phyloP scores from a whole-genome alignment of 2,888 invertebrate genomes.

The Trypoxylon attenuatum region DNA sequence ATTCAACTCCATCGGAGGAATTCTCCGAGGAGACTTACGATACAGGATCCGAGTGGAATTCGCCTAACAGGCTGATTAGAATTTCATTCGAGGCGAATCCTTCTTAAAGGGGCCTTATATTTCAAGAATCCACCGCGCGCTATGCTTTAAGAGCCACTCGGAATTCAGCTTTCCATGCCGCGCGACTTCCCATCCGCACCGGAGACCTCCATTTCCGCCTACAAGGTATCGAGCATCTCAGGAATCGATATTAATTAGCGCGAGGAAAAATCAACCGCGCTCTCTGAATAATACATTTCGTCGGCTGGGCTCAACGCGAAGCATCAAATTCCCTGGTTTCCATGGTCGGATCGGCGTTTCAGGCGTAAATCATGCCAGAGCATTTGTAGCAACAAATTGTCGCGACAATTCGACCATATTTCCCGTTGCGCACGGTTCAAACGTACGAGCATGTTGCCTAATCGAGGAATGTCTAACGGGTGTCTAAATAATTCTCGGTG shows the following conservation, averaged over 20 bases:
- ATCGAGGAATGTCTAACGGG: conserved; percentile 45
- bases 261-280: conserved; percentile 24
- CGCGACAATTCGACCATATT: conserved; percentile 11
- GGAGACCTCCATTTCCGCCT: conserved; percentile 30
- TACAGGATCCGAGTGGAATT: conserved; percentile 30
- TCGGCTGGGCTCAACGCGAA: no score
- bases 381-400: conserved; percentile 20
- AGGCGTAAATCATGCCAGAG: background rate
- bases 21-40: conserved; percentile 22
- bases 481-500: conserved; percentile 52
- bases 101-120: conserved; percentile 36
- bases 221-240: conserved; percentile 30
- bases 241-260: conserved; percentile 47
- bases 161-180: conserved; percentile 41
- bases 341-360: no score
- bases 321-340: no score
- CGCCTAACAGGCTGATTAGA: conserved; percentile 44
- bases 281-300: background rate
- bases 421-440: conserved; percentile 12
- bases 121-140: conserved; percentile 28
- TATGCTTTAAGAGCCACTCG: conserved; percentile 42
- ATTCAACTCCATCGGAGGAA: conserved; percentile 16
- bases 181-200: conserved; percentile 32
- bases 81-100: conserved; percentile 32
- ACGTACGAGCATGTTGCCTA: conserved; percentile 34